Evolutionary conservation across 2,888 invertebrate genomes (phyloP).

Genomic region (Clusia tigrina): DNA sequence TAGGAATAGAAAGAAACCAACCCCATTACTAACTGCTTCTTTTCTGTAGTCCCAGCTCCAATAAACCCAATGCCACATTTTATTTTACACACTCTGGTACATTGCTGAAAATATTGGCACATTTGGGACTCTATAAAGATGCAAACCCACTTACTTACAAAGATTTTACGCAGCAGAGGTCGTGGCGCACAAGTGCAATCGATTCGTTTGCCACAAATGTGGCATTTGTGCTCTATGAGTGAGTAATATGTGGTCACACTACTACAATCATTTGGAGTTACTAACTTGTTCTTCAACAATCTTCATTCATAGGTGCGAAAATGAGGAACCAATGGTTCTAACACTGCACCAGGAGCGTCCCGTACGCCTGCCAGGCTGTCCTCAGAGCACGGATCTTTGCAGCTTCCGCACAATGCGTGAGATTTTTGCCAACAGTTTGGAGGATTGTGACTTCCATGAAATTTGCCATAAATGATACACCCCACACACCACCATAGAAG

Average conservation of each 20-base stretch:
- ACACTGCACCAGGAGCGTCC: conserved; percentile 79
- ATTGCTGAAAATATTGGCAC: conserved; percentile 76
- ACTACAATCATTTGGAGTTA: too few relatives aligned
- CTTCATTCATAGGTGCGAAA: conserved; percentile 37
- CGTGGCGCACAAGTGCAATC: conserved; percentile 72
- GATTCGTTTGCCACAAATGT: conserved; percentile 83
- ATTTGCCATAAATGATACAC: conserved; percentile 69
- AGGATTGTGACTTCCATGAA: conserved; percentile 73
- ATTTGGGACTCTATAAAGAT: conserved; percentile 78
- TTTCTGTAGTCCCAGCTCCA: conserved; percentile 44
- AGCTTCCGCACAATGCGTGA: conserved; percentile 69
- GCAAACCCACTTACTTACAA: conserved; percentile 69
- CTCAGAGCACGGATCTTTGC: conserved; percentile 70
- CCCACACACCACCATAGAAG: too few relatives aligned
- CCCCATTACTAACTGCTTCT: neutral
- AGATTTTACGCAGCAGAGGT: conserved; percentile 64
- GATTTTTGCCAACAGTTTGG: conserved; percentile 69
- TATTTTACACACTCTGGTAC: conserved; percentile 88
- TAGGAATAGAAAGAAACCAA: neutral
- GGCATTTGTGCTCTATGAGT: conserved; percentile 79
- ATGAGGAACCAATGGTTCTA: conserved; percentile 66
- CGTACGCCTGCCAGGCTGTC: conserved; percentile 75
- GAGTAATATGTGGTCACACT: conserved; percentile 55
- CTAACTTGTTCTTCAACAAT: neutral
- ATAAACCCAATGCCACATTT: conserved; percentile 67